These are phyloP conservation scores for Pteropus alecto DNA, from an alignment of 2,113 vertebrate genomes.

Conservation along the genomic window DNA sequence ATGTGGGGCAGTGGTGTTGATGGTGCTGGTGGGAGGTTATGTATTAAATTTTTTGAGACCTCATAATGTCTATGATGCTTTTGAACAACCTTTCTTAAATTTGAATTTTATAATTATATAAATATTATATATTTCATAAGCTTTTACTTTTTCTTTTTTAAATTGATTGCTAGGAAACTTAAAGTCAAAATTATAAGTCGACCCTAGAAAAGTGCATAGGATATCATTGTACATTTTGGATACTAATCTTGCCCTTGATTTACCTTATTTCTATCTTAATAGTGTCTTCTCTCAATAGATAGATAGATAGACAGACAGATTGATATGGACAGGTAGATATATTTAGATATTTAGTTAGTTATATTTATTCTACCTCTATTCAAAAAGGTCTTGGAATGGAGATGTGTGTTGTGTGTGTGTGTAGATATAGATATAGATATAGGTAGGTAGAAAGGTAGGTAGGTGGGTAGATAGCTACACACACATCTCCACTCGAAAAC, in stretches of 20 bases:
- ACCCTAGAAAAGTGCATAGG: not conserved
- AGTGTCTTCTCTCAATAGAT: not conserved
- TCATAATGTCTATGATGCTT: not conserved
- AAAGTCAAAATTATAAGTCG: not conserved
- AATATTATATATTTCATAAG: not conserved
- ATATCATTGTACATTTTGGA: not conserved
- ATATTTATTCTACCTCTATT: not conserved
- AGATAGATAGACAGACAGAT: too few relatives aligned
- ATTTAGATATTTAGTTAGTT: not conserved
- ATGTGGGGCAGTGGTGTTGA: too few relatives aligned
- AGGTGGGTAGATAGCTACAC: not conserved
- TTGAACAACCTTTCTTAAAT: not conserved
- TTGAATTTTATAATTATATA: not conserved
- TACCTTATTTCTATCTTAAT: not conserved
- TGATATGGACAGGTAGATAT: too few relatives aligned
- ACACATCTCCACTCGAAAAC: not conserved
- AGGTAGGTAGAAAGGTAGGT: not conserved
- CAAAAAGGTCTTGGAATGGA: not conserved
- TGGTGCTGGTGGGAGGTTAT: not conserved
- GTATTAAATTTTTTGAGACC: not conserved
- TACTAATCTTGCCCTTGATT: not conserved
- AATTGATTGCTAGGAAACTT: not conserved
- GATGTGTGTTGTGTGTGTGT: not conserved
- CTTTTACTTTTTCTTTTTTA: not conserved
- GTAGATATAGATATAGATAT: not conserved